Evolutionary conservation across 2,797 vertebrate species (phyloP).

Genomic region (Micrastur ruficollis): DNA sequence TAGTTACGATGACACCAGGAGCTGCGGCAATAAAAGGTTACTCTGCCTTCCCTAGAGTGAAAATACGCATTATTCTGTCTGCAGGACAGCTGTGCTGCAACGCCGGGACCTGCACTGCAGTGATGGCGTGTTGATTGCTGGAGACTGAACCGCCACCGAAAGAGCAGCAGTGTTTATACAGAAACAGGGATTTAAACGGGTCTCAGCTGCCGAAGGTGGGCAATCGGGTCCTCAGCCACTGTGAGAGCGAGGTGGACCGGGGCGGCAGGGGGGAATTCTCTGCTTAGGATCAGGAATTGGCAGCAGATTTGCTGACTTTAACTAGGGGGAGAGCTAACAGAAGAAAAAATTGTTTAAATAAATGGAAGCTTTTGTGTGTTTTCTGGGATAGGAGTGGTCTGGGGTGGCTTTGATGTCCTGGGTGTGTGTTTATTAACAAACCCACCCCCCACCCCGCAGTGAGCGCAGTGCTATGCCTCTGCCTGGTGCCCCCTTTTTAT

Average conservation of each 20-base stretch:
- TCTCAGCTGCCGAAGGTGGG: neutral
- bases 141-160: neutral
- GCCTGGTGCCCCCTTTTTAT: neutral
- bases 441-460: no score
- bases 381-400: neutral
- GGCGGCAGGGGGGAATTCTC: neutral
- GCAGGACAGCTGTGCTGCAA: neutral
- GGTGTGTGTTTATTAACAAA: neutral
- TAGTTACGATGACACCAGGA: neutral
- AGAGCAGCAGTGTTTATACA: neutral
- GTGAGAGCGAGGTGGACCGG: neutral
- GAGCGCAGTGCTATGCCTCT: neutral
- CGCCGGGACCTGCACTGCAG: conserved; percentile 4
- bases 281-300: neutral
- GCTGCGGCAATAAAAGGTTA: neutral
- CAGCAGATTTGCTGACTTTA: neutral
- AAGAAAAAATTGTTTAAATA: neutral
- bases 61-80: neutral
- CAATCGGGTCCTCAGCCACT: neutral
- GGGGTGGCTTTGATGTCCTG: neutral
- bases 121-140: neutral
- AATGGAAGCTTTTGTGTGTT: neutral
- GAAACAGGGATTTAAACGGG: neutral
- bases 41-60: neutral
- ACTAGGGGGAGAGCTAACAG: neutral